These are phyloP conservation scores for Nesoenas mayeri DNA, from an alignment of 2,113 vertebrate species.

Conservation along the genomic window DNA sequence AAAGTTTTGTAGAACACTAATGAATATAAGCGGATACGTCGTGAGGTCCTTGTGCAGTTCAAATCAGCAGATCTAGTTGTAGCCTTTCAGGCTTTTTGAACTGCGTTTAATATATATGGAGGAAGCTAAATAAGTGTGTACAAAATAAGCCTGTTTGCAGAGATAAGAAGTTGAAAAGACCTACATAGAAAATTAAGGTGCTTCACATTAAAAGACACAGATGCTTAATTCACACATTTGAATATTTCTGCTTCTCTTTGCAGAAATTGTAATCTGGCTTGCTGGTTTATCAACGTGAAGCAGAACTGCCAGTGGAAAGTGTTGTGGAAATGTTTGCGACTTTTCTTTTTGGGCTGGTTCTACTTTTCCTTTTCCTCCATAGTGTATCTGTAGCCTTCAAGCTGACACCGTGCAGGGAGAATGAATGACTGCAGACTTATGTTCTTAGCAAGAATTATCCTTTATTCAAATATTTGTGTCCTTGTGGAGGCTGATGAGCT, in stretches of 20 bases:
- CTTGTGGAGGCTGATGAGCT: neutral
- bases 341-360: neutral
- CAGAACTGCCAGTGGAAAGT: neutral
- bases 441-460: neutral
- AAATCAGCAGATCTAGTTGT: neutral
- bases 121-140: neutral
- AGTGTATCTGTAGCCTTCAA: neutral
- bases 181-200: neutral
- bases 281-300: neutral
- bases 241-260: neutral
- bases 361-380: neutral
- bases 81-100: neutral
- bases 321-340: neutral
- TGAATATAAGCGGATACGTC: neutral
- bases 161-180: constrained; percentile 5
- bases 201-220: neutral
- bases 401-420: neutral
- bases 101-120: neutral
- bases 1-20: fast-evolving
- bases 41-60: neutral
- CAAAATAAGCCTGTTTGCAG: neutral
- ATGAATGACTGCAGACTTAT: neutral
- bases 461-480: constrained; percentile 33
- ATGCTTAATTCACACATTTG: neutral
- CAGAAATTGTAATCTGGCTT: neutral